phyloP scores from a whole-genome alignment of 2,797 vertebrate species.

The Peromyscus nudipes region DNA sequence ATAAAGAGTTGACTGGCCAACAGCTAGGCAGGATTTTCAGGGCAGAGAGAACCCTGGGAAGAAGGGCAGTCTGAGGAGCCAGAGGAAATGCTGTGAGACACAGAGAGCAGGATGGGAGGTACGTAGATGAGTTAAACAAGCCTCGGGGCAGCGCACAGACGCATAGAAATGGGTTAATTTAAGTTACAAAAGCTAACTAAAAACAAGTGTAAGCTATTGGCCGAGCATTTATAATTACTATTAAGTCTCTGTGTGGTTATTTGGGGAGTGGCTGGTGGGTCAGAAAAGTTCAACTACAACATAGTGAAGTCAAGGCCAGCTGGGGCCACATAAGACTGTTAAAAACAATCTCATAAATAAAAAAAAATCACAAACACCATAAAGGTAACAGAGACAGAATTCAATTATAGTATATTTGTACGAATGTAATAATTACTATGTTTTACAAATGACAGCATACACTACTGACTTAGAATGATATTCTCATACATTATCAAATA shows the following conservation, averaged over 20 bases:
- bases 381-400: conserved; percentile 48
- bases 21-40: neutral
- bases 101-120: neutral
- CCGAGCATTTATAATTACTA: neutral
- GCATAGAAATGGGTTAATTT: neutral
- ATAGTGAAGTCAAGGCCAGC: neutral
- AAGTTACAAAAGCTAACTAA: neutral
- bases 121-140: neutral
- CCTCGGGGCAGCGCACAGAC: neutral
- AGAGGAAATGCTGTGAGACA: neutral
- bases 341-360: neutral
- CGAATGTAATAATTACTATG: conserved; percentile 38
- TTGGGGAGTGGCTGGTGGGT: neutral
- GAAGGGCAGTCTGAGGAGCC: neutral
- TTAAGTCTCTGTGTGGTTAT: neutral
- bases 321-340: neutral
- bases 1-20: neutral
- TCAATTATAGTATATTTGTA: neutral
- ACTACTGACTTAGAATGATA: conserved; percentile 8
- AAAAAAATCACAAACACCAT: conserved; percentile 18
- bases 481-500: neutral
- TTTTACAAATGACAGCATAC: conserved; percentile 38
- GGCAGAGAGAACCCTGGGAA: neutral
- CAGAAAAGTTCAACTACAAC: neutral
- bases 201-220: neutral